phyloP scores from a whole-genome alignment of 35 echinoderm and acorn worm genomes.

The Eucidaris tribuloides region DNA sequence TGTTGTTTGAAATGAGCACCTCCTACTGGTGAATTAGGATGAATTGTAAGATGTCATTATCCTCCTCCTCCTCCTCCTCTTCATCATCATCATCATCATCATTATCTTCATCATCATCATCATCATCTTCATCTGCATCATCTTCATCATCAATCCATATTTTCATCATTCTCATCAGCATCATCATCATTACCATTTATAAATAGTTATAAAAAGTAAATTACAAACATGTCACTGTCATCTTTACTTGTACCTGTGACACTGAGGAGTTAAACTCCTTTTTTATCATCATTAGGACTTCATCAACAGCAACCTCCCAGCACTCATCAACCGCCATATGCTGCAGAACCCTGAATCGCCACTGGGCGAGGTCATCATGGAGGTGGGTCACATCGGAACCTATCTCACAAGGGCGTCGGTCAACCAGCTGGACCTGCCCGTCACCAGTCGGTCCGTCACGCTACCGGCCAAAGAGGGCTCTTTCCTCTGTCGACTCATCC shows the following conservation, averaged over 20 bases:
- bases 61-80: no score
- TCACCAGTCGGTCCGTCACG: neutral
- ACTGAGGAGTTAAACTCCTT: neutral
- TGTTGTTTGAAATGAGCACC: no score
- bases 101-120: no score
- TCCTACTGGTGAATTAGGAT: no score
- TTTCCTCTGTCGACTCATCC: slow-evolving; percentile 57
- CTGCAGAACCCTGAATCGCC: slow-evolving; percentile 31
- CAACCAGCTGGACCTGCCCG: slow-evolving; percentile 31
- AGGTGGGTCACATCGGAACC: slow-evolving; percentile 75
- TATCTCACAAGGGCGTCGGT: slow-evolving; percentile 48
- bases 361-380: slow-evolving; percentile 69
- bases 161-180: no score
- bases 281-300: slow-evolving; percentile 53
- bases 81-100: no score
- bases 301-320: slow-evolving; percentile 50
- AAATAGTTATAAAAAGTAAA: no score
- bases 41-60: no score
- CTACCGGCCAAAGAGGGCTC: slow-evolving; percentile 62
- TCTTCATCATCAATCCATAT: no score
- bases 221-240: neutral
- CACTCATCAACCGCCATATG: slow-evolving; percentile 72
- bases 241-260: neutral
- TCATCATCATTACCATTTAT: no score
- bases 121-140: no score